Conservation (phyloP, 2,113 vertebrate species). For the Mystacornis crossleyi region DNA sequence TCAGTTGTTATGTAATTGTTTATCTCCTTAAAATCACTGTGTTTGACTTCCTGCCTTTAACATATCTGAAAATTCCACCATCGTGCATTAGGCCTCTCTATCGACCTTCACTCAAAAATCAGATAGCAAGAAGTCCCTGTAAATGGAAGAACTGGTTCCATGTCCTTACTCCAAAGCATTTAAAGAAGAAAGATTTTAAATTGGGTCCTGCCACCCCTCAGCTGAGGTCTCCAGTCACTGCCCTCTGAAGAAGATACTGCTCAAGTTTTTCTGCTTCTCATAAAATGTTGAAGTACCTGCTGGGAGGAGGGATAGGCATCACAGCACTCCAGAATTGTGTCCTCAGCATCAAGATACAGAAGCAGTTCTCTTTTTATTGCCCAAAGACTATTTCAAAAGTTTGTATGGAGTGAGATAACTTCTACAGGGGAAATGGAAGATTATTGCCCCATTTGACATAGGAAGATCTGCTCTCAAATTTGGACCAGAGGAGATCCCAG, state of each 20-base stretch:
- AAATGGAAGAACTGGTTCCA: background rate
- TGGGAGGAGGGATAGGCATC: background rate
- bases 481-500: background rate
- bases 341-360: background rate
- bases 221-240: background rate
- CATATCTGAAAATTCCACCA: background rate
- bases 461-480: background rate
- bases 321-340: background rate
- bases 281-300: background rate
- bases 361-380: background rate
- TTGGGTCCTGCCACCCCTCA: background rate
- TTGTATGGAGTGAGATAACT: background rate
- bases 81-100: background rate
- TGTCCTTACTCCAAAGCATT: background rate
- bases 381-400: background rate
- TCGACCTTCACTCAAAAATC: background rate
- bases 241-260: background rate
- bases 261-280: background rate
- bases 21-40: background rate
- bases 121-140: background rate
- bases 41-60: background rate
- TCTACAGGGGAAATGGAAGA: background rate
- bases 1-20: background rate
- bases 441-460: background rate
- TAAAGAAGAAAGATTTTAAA: background rate